Base-by-base conservation (phyloP, 2,888 invertebrate species). In the Rotaria magnacalcarata region DNA sequence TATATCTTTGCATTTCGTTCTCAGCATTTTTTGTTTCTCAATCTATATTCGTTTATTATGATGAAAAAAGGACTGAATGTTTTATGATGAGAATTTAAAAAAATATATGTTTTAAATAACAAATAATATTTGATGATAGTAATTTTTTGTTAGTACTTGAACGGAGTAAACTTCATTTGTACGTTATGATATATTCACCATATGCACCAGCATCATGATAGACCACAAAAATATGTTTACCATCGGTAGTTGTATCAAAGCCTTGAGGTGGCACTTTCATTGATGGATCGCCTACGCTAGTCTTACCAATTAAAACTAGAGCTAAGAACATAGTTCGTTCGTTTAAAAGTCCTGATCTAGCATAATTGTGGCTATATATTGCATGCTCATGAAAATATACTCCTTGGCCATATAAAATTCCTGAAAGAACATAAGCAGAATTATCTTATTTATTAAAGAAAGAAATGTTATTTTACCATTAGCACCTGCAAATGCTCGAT, bases 161-260 rank as follows among this genome's bases (percentile, higher is more conserved):
- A 54, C 21, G 5, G 21, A 21, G 34, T 27, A 60, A 8, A 27
- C 19, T 56, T 85, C 60, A 87, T 52, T 21, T 54, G 85, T 89
- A 90, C 10, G 88, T 88, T 19, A 90, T 88, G 41, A 90, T 86
- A 87, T 90, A 90, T 84, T 89, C 88, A 7, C 90, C 90, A 86
- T 90, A 90, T 0, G 89, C 90, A 84, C 90, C 89, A 0, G 89
- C 88, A 86, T 90, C 90, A 87, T 89, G 88, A 86, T 90, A 90
- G 47, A 90, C 89, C 19, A 90, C 88, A 87, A 88, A 90, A 86
- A 90, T 90, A 0, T 67, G 47, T 1, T 54, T 27, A 86, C 88
- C 88, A 85, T 89, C 88, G 1, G 88, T 88, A 8, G 89, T 89
- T 21, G 89, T 89, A 86, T 90, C 89, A 87, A 88, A 90, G 75